Evolutionary conservation across 2,888 invertebrate genomes (phyloP).

Genomic region (Ceramica pisi): DNA sequence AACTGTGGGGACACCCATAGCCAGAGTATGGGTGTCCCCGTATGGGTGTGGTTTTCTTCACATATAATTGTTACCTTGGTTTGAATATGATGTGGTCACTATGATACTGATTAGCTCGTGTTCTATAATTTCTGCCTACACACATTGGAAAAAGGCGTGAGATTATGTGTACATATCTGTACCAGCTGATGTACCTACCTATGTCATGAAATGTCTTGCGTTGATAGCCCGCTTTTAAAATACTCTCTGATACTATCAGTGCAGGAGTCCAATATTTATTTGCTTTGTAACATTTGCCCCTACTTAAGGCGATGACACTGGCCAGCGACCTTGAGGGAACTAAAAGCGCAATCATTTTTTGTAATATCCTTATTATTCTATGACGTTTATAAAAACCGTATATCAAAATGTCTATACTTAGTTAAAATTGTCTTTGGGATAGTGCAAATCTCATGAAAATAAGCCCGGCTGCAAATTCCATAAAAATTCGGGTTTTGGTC

Average conservation of each 20-base stretch:
- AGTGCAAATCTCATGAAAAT: too few species aligned
- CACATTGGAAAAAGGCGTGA: not conserved
- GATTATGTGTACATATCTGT: not conserved
- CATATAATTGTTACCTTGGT: not conserved
- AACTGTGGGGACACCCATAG: constrained; percentile 17
- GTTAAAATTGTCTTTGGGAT: too few species aligned
- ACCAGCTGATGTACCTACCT: too few species aligned
- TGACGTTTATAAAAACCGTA: too few species aligned
- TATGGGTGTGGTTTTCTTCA: not conserved
- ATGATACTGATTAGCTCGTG: constrained; percentile 2
- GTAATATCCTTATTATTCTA: too few species aligned
- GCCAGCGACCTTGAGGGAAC: too few species aligned
- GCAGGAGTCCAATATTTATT: not conserved
- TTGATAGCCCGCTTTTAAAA: not conserved
- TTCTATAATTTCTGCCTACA: not conserved
- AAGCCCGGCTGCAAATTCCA: too few species aligned
- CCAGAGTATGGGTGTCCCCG: too few species aligned
- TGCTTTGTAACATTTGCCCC: not conserved
- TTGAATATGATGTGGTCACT: constrained; percentile 1
- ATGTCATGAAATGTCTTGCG: not conserved
- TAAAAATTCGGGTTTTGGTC: too few species aligned
- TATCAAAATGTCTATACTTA: too few species aligned
- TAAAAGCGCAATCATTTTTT: too few species aligned
- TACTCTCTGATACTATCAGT: not conserved
- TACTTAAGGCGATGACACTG: too few species aligned